Evolutionary conservation across 2,113 vertebrate genomes (phyloP), one percentile per base, ranked within the genome.

Genomic region (Trichechus manatus): DNA sequence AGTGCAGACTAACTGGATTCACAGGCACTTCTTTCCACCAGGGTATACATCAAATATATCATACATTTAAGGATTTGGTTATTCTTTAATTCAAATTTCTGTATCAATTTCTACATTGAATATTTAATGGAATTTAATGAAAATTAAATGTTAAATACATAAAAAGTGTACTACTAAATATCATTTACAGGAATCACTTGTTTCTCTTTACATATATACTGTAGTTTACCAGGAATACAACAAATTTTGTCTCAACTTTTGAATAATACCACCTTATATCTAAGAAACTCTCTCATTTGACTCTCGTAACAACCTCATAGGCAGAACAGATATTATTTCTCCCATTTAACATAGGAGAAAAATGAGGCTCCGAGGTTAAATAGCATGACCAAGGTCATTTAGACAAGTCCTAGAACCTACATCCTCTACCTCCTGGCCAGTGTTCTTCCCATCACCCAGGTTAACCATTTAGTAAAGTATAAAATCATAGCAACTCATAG

Each of bases 241-340:
- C 33, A 61, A 88, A 83, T 81, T 89, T 92, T 61, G 89, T 50
- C 78, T 84, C 63, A 91, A 83, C 20, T 79, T 97, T 15, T 89
- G 15, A 94, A 87, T 94, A 96, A 83, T 50, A 79, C 15, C 47
- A 89, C 19, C n/a, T 84, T 79, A 83, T 17, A 20, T 59, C 59
- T 88, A 94, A 91, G n/a, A 66, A 83, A 91, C 53, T 72, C 88
- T 47, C 23, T 96, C 75, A 53, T 81, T 15, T 96, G 81, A 92
- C 33, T 7, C 25, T 92, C 31, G 47, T 36, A 92, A 77, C 33
- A 83, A 89, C 27, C 13, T 42, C 42, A 75, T 0, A 39, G 19
- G 42, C 23, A 85, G 31, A 70, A 14, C 42, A 96, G 23, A 86
- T 91, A 94, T 53, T 66, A 64, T 42, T 78, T 80, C 4, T 77